Conservation (phyloP, 2,113 vertebrate species). For the Tragulus kanchil region DNA sequence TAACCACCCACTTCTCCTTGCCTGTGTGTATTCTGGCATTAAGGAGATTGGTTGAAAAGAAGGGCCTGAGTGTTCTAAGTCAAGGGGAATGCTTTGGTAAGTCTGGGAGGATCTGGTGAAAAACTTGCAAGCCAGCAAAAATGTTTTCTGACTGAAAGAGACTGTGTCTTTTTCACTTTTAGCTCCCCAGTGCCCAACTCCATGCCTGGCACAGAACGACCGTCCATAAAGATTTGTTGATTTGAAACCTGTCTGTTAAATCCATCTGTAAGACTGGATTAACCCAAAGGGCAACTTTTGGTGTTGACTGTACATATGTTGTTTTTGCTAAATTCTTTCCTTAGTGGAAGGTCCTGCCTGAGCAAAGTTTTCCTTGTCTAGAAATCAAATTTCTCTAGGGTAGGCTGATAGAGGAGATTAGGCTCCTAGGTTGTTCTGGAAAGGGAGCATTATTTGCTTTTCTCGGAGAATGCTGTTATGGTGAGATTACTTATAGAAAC, state of each 20-base stretch:
- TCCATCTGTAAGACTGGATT: slow-evolving; percentile 60
- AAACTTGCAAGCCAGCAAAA: slow-evolving; percentile 66
- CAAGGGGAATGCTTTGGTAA: slow-evolving; percentile 39
- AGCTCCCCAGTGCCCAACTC: background rate
- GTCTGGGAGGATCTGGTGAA: slow-evolving; percentile 52
- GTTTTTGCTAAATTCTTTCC: slow-evolving; percentile 33
- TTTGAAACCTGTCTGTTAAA: slow-evolving; percentile 56
- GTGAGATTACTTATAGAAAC: background rate
- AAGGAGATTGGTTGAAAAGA: background rate
- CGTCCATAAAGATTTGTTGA: slow-evolving; percentile 9
- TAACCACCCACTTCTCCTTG: slow-evolving; percentile 67
- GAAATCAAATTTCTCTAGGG: slow-evolving; percentile 11
- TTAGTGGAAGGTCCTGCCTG: background rate
- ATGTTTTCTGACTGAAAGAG: slow-evolving; percentile 57
- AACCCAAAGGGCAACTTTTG: slow-evolving; percentile 38
- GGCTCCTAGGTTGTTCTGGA: background rate
- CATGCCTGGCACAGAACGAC: background rate
- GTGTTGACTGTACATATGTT: slow-evolving; percentile 40
- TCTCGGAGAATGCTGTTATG: background rate
- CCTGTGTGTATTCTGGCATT: slow-evolving; percentile 72
- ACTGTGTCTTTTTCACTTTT: slow-evolving; percentile 54
- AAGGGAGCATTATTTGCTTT: background rate
- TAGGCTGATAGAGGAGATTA: background rate
- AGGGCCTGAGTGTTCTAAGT: slow-evolving; percentile 68
- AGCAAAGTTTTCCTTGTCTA: slow-evolving; percentile 29